Evolutionary conservation across 1,140 invertebrate genomes (phyloP).

Genomic region (Stegodyphus dumicola): DNA sequence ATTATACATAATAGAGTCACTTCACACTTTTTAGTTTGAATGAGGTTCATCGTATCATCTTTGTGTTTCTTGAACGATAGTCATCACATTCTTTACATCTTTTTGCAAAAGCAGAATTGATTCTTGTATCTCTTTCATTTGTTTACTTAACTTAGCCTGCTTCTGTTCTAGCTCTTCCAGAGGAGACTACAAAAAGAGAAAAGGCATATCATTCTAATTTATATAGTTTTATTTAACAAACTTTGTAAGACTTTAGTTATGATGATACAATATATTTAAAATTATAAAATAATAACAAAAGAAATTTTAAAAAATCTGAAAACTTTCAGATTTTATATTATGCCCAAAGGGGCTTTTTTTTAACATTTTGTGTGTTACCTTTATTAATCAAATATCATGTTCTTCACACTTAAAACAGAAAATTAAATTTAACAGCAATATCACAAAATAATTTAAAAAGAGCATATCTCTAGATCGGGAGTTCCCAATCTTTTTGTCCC

Average conservation of each 20-base stretch:
- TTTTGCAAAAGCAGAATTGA: slow-evolving; percentile 43
- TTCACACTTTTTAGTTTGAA: no score
- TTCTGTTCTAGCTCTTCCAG: slow-evolving; percentile 38
- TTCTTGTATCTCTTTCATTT: slow-evolving; percentile 48
- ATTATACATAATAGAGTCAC: no score
- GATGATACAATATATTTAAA: slow-evolving; percentile 1
- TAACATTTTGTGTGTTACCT: no score
- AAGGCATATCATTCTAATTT: not conserved
- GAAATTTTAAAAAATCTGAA: no score
- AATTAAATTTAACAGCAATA: no score
- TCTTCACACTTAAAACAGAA: no score
- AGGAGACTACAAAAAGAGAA: slow-evolving; percentile 15
- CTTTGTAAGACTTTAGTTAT: not conserved
- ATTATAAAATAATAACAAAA: not conserved
- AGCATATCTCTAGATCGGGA: no score
- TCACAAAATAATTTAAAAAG: no score
- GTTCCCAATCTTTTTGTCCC: no score
- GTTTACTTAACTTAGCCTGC: slow-evolving; percentile 38
- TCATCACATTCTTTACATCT: slow-evolving; percentile 20
- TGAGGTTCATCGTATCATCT: not conserved
- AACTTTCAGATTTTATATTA: no score
- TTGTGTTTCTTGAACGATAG: not conserved
- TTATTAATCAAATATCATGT: no score
- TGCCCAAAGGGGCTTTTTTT: no score
- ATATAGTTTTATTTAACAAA: not conserved